Conservation (phyloP, 30 jellyfish, hydroid and myxozoan genomes). For the Aurelia sp. region DNA sequence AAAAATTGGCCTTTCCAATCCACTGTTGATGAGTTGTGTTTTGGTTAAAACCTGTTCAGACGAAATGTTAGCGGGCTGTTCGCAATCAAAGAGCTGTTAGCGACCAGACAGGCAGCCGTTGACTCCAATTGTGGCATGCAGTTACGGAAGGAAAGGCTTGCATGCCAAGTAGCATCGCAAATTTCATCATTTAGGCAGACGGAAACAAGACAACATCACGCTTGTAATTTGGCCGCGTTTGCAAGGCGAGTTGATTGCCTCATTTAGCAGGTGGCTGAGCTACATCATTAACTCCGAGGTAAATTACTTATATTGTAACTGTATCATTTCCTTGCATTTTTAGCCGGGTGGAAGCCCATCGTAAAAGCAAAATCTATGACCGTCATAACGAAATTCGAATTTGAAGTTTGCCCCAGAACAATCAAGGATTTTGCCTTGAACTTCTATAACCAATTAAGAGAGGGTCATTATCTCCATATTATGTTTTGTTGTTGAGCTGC, state of each 20-base stretch:
- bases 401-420: too few relatives aligned
- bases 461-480: too few relatives aligned
- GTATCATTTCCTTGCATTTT: constrained; percentile 26
- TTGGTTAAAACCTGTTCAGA: constrained; percentile 15
- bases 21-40: constrained; percentile 40
- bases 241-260: constrained; percentile 65
- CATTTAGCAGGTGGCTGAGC: constrained; percentile 64
- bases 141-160: constrained; percentile 39
- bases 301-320: constrained; percentile 38
- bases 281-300: constrained; percentile 38
- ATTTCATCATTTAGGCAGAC: background rate
- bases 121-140: constrained; percentile 22
- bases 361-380: too few relatives aligned
- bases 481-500: too few relatives aligned
- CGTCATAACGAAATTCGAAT: too few relatives aligned
- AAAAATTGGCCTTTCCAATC: constrained; percentile 80
- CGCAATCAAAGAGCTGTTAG: constrained; percentile 1
- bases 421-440: too few relatives aligned
- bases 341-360: too few relatives aligned
- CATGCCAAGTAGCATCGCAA: constrained; percentile 19
- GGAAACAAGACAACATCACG: constrained; percentile 31
- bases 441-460: too few relatives aligned
- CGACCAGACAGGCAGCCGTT: constrained; percentile 6
- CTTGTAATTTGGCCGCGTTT: constrained; percentile 43
- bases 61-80: constrained; percentile 23